phyloP scores from a whole-genome alignment of 2,888 invertebrate genomes.

The Lasioglossum calceatum region DNA sequence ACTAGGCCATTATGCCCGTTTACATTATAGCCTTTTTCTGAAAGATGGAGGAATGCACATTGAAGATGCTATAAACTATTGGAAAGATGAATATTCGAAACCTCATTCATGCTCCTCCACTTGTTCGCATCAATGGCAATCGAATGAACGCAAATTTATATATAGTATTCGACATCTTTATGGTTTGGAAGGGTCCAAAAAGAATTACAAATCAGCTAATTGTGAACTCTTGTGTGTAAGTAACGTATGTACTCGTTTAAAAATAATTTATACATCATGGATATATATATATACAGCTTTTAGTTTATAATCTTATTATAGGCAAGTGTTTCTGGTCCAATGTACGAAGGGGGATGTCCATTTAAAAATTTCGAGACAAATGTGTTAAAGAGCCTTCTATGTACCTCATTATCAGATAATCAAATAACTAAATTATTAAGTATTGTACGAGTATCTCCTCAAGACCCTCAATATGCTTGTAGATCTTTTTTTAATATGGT shows the following conservation, averaged over 20 bases:
- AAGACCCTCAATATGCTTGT: slow-evolving; percentile 76
- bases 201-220: slow-evolving; percentile 87
- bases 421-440: slow-evolving; percentile 69
- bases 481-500: slow-evolving; percentile 73
- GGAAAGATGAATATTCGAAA: slow-evolving; percentile 88
- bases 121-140: slow-evolving; percentile 88
- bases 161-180: slow-evolving; percentile 91
- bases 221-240: slow-evolving; percentile 87
- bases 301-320: slow-evolving; percentile 60
- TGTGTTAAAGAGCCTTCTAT: slow-evolving; percentile 82
- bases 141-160: slow-evolving; percentile 87
- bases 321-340: slow-evolving; percentile 81
- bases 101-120: slow-evolving; percentile 83
- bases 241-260: slow-evolving; percentile 36
- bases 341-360: slow-evolving; percentile 88
- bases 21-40: slow-evolving; percentile 89
- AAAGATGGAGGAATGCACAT: slow-evolving; percentile 90
- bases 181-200: slow-evolving; percentile 89
- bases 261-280: not conserved
- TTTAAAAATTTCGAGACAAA: slow-evolving; percentile 86
- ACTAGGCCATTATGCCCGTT: slow-evolving; percentile 88
- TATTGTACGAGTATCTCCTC: slow-evolving; percentile 31
- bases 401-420: slow-evolving; percentile 67
- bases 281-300: slow-evolving; percentile 3
- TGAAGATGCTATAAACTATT: slow-evolving; percentile 88